Base-by-base conservation (phyloP, 1,140 invertebrate genomes). In the Stegodyphus dumicola region DNA sequence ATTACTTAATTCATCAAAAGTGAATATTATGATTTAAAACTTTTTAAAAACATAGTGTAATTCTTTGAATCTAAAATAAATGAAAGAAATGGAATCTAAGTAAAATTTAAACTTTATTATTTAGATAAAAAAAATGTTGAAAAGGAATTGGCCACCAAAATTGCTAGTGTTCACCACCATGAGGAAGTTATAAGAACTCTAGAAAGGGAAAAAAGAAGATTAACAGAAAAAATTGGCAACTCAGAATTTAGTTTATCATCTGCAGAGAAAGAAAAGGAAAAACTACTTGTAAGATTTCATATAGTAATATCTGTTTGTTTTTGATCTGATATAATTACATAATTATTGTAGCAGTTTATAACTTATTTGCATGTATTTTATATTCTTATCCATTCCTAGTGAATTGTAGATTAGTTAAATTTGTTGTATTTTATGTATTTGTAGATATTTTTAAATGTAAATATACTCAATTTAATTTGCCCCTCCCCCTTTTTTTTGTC, bases 101-200 rank as follows among this genome's bases (percentile, higher is more conserved):
- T 17, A 6, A 6, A 33, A 33, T 33, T 33, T 33, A 33, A 33
- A 33, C 33, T 33, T 65, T 77, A 1, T 49, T 60, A 64, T 74
- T 9, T 56, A 78, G 73, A 86, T 60, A 78, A 77, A 48, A 83
- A 77, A 75, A 81, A 86, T 71, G 33, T 81, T 15, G 67, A 81
- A 53, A 67, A 65, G 15, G 70, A 91, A 87, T 90, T 91, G 65
- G 73, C 69, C 17, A 60, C 75, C 53, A 71, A 81, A 87, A 78
- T 78, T 17, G 69, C 69, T 0, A 78, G 15, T 49, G 74, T 86
- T 79, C 49, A 78, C 56, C 84, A 74, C 7, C 51, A 70, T 67
- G 84, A 86, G 54, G 84, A 86, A 54, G 60, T 74, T 48, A 78
- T 86, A 53, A 56, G 70, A 54, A 86, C 48, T 9, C 51, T 86